Percentiles rank a stretch among this genome's conserved stretches.
These are phyloP conservation scores for Glaucomys volans DNA, from an alignment of 2,113 vertebrate genomes.

Conservation along the genomic window DNA sequence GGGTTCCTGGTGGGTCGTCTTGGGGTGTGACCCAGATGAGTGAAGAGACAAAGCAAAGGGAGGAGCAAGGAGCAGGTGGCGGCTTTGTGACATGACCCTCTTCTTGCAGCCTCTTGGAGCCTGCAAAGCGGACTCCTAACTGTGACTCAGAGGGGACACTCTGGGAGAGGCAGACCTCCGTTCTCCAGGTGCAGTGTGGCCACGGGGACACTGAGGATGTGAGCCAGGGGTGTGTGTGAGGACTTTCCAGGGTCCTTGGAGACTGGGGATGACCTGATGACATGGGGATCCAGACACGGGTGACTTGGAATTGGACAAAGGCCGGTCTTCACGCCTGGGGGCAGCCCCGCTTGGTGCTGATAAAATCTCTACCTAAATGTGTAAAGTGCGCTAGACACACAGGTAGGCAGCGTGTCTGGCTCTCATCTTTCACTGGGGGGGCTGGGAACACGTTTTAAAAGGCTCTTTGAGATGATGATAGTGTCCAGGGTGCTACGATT, in stretches of 20 bases:
- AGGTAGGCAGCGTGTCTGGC: neutral
- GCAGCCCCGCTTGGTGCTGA: no score
- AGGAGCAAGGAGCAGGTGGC: neutral
- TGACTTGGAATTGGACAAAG: neutral
- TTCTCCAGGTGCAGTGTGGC: no score
- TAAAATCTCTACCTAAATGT: no score
- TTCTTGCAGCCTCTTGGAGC: neutral
- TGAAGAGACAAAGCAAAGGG: neutral
- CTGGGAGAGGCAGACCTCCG: neutral
- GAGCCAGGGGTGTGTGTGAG: neutral
- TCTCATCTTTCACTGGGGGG: neutral
- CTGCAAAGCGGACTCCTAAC: neutral
- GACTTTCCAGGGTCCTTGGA: neutral
- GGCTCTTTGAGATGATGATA: neutral
- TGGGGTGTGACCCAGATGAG: neutral
- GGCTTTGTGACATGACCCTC: neutral
- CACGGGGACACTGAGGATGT: rapidly evolving
- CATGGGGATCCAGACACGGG: neutral
- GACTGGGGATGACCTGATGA: neutral
- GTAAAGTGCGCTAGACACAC: neutral
- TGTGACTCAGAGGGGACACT: neutral
- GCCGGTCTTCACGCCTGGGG: no score
- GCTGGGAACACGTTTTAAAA: neutral
- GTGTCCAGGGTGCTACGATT: neutral
- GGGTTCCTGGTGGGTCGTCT: neutral